Evolutionary conservation across 92 coral and sea anemone genomes (phyloP).

Genomic region (Heteractis magnifica): DNA sequence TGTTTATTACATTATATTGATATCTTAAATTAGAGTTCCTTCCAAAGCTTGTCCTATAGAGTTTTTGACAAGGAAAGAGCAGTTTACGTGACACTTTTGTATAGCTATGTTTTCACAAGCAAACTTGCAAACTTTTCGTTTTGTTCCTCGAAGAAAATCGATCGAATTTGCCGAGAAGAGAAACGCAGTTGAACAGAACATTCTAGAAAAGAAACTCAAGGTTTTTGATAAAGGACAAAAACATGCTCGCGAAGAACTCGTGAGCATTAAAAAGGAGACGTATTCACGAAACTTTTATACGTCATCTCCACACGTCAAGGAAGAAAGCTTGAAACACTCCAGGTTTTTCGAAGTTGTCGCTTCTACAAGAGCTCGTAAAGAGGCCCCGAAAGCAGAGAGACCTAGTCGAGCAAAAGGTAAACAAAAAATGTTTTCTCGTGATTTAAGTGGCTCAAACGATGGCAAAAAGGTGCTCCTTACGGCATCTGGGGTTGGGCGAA

Average conservation of each 20-base stretch:
- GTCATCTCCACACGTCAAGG: slow-evolving; percentile 27
- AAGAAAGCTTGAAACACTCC: slow-evolving; percentile 17
- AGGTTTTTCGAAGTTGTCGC: slow-evolving; percentile 27
- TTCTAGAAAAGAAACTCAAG: slow-evolving; percentile 41
- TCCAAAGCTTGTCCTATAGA: no score
- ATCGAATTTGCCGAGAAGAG: slow-evolving; percentile 36
- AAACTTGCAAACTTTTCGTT: slow-evolving; percentile 22
- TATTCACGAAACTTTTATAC: slow-evolving; percentile 52
- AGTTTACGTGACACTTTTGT: background rate
- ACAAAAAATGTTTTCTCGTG: background rate
- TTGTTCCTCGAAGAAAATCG: slow-evolving; percentile 21
- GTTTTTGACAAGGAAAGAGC: background rate
- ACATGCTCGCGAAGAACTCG: slow-evolving; percentile 23
- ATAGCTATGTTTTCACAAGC: slow-evolving; percentile 11
- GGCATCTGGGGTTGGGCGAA: slow-evolving; percentile 32
- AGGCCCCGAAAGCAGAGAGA: background rate
- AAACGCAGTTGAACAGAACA: slow-evolving; percentile 39
- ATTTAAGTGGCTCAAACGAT: background rate
- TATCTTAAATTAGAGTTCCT: background rate
- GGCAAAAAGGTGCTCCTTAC: background rate
- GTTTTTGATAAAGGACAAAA: slow-evolving; percentile 35
- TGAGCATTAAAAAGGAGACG: slow-evolving; percentile 47
- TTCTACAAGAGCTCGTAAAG: slow-evolving; percentile 3
- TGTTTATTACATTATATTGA: background rate
- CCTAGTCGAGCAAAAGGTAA: background rate